phyloP scores from a whole-genome alignment of 2,888 invertebrate genomes.

The Gryllus longicercus region DNA sequence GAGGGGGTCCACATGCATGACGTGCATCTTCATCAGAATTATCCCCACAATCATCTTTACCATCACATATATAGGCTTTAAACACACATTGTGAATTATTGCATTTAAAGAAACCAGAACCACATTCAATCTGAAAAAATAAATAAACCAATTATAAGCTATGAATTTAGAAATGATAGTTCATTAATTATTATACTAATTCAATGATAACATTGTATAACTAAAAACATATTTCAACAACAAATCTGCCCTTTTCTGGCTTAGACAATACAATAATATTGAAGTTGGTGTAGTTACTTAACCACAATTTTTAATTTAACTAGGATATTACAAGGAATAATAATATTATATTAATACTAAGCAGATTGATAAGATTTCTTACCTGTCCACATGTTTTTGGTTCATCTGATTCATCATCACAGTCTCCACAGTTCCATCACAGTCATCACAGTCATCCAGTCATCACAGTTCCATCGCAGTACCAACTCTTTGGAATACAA shows the following conservation, averaged over 20 bases:
- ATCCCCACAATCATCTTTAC: slow-evolving; percentile 89
- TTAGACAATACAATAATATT: too few relatives aligned
- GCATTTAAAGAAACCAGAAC: slow-evolving; percentile 77
- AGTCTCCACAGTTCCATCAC: too few relatives aligned
- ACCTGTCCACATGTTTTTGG: slow-evolving; percentile 68
- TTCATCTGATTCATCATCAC: slow-evolving; percentile 90
- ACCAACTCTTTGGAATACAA: slow-evolving; percentile 90
- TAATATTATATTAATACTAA: too few relatives aligned
- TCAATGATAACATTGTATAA: too few relatives aligned
- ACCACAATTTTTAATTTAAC: too few relatives aligned
- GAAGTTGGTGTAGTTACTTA: too few relatives aligned
- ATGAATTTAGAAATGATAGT: too few relatives aligned
- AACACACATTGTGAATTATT: slow-evolving; percentile 83
- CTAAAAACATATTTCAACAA: too few relatives aligned
- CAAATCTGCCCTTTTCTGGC: too few relatives aligned
- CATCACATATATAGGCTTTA: slow-evolving; percentile 91
- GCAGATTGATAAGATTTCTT: slow-evolving; percentile 22
- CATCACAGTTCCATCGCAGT: slow-evolving; percentile 90
- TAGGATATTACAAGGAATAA: too few relatives aligned
- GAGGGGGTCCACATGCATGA: slow-evolving; percentile 79
- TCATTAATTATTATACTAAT: too few relatives aligned
- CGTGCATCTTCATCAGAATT: slow-evolving; percentile 78
- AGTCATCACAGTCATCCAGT: too few relatives aligned
- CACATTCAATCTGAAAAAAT: slow-evolving; percentile 61
- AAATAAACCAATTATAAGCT: not conserved